These are phyloP conservation scores for Salticus scenicus DNA, from an alignment of 2,888 invertebrate genomes.

Conservation along the genomic window DNA sequence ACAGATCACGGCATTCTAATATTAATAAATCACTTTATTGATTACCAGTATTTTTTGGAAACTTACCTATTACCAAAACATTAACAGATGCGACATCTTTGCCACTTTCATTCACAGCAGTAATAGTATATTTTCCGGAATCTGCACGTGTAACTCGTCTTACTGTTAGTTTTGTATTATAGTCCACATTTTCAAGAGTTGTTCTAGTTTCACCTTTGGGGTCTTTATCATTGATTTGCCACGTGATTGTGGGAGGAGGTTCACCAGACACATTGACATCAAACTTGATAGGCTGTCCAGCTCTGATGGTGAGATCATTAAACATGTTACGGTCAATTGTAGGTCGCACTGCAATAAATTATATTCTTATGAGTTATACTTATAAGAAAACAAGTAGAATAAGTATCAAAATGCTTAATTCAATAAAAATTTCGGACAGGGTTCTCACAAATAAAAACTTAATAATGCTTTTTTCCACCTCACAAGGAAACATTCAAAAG, in stretches of 20 bases:
- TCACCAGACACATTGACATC: constrained; percentile 96
- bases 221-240: constrained; percentile 90
- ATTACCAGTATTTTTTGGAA: no score
- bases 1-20: no score
- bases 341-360: constrained; percentile 73
- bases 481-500: no score
- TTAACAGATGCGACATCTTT: constrained; percentile 94
- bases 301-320: constrained; percentile 91
- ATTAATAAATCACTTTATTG: no score
- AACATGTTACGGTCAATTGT: constrained; percentile 95
- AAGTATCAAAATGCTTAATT: no score
- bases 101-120: constrained; percentile 95
- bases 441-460: no score
- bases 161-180: constrained; percentile 88
- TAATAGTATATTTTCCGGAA: constrained; percentile 91
- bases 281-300: constrained; percentile 93
- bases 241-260: constrained; percentile 94
- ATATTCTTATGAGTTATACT: no score
- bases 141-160: constrained; percentile 88
- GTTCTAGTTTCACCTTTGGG: constrained; percentile 77
- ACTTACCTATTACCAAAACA: constrained; percentile 87
- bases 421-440: no score
- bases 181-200: constrained; percentile 80
- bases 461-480: no score
- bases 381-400: no score